Evolutionary conservation across 1,140 invertebrate species (phyloP), one percentile per base, ranked within the genome.

Genomic region (Drosophila pandora): DNA sequence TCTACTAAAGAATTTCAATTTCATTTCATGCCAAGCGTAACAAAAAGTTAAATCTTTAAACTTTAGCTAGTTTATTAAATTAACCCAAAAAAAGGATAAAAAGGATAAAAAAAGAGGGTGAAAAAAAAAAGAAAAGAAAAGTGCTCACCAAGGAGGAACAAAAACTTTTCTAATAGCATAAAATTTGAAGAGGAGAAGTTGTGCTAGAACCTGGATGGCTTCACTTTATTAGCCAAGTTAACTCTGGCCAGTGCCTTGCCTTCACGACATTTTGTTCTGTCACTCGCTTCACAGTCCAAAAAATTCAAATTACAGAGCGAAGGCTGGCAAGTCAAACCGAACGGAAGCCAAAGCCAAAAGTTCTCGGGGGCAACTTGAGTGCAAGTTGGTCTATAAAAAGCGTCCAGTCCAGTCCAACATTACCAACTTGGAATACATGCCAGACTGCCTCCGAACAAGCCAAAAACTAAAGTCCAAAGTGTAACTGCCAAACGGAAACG

Each of bases 241-340:
- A 82, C 83, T 76, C 83, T 75, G 75, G 63, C 43, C 22, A 39
- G 17, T 17, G 17, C 17, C 13, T 37, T 37, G 23, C 25, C 48
- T 57, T 17, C 21, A 32, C 41, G 70, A 67, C 72, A 75, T 57
- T 67, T 75, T 55, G 39, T 43, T 52, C 54, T 39, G 54, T 73
- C 76, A 48, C 63, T 57, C 52, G 56, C 75, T 81, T 88, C 64
- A 87, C 82, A 87, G 82, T 88, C 82, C 64, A 78, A 69, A 76
- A 88, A 79, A 87, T 88, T 87, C 83, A 87, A 87, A 87, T 87
- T 87, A 87, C 79, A 84, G 80, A 80, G 17, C 17, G 79, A 53
- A 85, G 76, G 81, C 72, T 72, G 81, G 56, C 57, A 57, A 58
- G 69, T 48, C 57, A 58, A 79, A 68, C 58, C 59, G 68, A 72